These are phyloP conservation scores for Poecile montanus DNA, from an alignment of 2,797 vertebrate species.

Conservation along the genomic window DNA sequence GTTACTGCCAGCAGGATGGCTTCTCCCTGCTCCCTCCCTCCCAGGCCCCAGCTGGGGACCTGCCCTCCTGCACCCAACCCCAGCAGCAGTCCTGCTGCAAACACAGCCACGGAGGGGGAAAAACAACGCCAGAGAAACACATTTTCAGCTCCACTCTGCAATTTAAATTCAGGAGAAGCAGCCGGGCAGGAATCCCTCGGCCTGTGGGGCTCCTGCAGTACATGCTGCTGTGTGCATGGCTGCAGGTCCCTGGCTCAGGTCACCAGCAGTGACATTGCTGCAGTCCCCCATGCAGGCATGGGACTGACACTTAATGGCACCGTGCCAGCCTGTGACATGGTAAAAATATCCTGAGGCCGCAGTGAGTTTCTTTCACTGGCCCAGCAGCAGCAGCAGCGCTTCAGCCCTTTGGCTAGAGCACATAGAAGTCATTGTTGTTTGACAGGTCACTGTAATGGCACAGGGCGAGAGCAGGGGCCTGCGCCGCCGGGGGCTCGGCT, in stretches of 20 bases:
- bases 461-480: constrained; percentile 64
- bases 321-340: rapidly evolving
- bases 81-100: not conserved
- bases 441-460: constrained; percentile 79
- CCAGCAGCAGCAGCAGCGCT: not conserved
- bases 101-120: not conserved
- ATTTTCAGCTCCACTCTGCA: not conserved
- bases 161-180: not conserved
- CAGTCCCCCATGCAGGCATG: not conserved
- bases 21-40: not conserved
- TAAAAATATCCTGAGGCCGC: not conserved
- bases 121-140: not conserved
- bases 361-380: not conserved
- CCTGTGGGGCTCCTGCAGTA: too few relatives aligned
- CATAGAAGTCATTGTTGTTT: constrained; percentile 82
- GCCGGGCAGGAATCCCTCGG: not conserved
- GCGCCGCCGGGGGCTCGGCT: constrained; percentile 6
- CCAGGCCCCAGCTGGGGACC: rapidly evolving
- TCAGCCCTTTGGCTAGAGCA: constrained; percentile 55
- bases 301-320: not conserved
- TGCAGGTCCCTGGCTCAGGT: not conserved
- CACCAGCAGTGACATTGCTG: not conserved
- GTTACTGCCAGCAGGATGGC: not conserved
- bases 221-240: not conserved
- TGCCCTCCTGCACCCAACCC: not conserved